Percentiles rank a stretch among this genome's conserved stretches.
phyloP scores from a whole-genome alignment of 2,797 vertebrate species.

The Phaenicophaeus curvirostris region DNA sequence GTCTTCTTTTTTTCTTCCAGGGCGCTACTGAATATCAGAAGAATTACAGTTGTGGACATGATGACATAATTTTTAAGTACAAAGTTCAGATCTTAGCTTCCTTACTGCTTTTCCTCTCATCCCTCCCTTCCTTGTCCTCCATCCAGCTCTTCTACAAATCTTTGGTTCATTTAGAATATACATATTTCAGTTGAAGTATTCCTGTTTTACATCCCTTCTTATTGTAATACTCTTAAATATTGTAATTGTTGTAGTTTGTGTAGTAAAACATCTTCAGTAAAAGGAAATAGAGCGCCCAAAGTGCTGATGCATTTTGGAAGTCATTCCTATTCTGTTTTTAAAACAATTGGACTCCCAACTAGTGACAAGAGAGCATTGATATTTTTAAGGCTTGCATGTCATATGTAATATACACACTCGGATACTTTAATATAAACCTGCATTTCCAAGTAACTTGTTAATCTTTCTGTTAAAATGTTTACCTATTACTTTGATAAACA shows the following conservation, averaged over 20 bases:
- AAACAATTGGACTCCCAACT: slow-evolving; percentile 65
- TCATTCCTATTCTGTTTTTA: slow-evolving; percentile 64
- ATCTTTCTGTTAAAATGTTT: slow-evolving; percentile 69
- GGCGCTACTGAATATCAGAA: slow-evolving; percentile 75
- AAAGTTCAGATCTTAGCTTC: slow-evolving; percentile 41
- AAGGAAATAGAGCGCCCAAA: slow-evolving; percentile 63
- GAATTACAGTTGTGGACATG: slow-evolving; percentile 47
- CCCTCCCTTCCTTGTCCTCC: neutral
- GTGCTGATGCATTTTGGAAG: slow-evolving; percentile 71
- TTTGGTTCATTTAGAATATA: slow-evolving; percentile 70
- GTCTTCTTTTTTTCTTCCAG: slow-evolving; percentile 22
- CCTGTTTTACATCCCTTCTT: slow-evolving; percentile 68
- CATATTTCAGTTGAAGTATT: slow-evolving; percentile 68
- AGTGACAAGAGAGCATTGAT: slow-evolving; percentile 57
- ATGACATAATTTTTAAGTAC: slow-evolving; percentile 58
- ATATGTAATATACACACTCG: slow-evolving; percentile 57
- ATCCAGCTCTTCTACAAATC: slow-evolving; percentile 19
- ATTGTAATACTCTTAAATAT: slow-evolving; percentile 73
- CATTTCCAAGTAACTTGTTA: slow-evolving; percentile 62
- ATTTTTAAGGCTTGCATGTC: slow-evolving; percentile 75
- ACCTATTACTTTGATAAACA: slow-evolving; percentile 63
- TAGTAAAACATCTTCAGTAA: slow-evolving; percentile 70
- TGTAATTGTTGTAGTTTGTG: slow-evolving; percentile 77
- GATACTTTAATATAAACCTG: slow-evolving; percentile 68
- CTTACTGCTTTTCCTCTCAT: neutral